Base-by-base conservation (phyloP, 2,888 invertebrate genomes). In the Disparrhopalites patrizii region DNA sequence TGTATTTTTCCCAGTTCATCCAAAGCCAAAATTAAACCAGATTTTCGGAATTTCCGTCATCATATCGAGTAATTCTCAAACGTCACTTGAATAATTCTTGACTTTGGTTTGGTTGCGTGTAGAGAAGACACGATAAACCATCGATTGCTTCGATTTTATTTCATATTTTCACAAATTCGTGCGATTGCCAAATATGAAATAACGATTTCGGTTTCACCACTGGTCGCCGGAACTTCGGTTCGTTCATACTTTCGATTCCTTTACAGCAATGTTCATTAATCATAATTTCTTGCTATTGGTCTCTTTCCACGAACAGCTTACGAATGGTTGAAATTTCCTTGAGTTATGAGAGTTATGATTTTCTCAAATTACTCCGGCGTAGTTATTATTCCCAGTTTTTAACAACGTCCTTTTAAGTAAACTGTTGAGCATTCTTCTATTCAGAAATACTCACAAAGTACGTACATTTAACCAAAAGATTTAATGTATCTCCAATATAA, bases 191-290 rank as follows among this genome's bases (percentile, higher is more conserved):
- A 47, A 47, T 47, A 47, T 47, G 47, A 47, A 47, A 47, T 47
- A 47, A 13, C 20, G 47, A 8, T 23, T 23, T 23, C 25, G 20
- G 25, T 47, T 20, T 47, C 47, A 47, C 47, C 47, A 47, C 47
- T 47, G 47, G 47, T 47, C 47, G 47, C 47, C 47, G 47, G 18
- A 47, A 47, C 47, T 47, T 47, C 47, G 47, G 47, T 47, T 47
- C 25, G 47, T 47, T 47, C 47, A 47, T 47, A 23, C 25, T 20
- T 47, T 47, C 47, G 47, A 47, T 47, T 47, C 47, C 47, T 10
- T n/a, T n/a, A n/a, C n/a, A n/a, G n/a, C n/a, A n/a, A n/a, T n/a
- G 15, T 36, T 47, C 47, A 47, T 47, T 8, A 47, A 23, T 23
- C n/a, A 47, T 20, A 25, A 10, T 40, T 47, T 47, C 47, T 47